These are phyloP conservation scores for Monomorium pharaonis DNA, from an alignment of 1,140 invertebrate species.

Conservation along the genomic window DNA sequence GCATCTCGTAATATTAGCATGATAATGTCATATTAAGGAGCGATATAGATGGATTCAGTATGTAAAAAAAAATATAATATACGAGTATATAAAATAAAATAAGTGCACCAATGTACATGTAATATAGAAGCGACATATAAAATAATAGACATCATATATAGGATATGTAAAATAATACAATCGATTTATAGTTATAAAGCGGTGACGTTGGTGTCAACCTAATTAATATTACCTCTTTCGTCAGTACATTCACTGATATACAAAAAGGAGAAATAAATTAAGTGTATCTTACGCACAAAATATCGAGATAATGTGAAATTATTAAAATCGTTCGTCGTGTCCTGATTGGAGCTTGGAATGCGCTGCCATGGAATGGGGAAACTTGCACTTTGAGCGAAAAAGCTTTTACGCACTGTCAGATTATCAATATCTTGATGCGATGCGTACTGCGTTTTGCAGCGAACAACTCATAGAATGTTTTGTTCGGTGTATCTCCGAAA, in stretches of 20 bases:
- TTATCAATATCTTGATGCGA: conserved; percentile 31
- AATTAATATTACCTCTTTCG: conserved; percentile 16
- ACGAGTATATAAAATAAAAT: conserved; percentile 26
- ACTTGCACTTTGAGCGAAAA: conserved; percentile 67
- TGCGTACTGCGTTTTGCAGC: conserved; percentile 20
- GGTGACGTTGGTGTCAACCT: not conserved
- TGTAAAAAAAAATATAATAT: conserved; percentile 6
- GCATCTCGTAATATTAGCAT: conserved; percentile 45
- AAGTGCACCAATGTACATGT: not conserved
- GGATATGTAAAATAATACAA: conserved; percentile 24
- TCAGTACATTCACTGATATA: not conserved
- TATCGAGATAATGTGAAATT: conserved; percentile 17
- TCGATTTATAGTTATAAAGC: not conserved
- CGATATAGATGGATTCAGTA: not conserved
- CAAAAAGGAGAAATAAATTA: not conserved
- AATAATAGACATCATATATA: not conserved
- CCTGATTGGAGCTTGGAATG: conserved; percentile 72
- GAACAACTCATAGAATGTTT: conserved; percentile 56
- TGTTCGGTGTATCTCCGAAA: conserved; percentile 60
- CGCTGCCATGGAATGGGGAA: conserved; percentile 67
- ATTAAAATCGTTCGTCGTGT: conserved; percentile 33
- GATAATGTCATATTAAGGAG: conserved; percentile 37
- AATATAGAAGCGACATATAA: not conserved
- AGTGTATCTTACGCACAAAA: not conserved
- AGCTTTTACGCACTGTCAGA: conserved; percentile 67